A percentile compares a stretch with the other conserved stretches of the same genome.
Evolutionary conservation across 2,797 vertebrate genomes (phyloP).

Genomic region (Hoplostethus mediterraneus): DNA sequence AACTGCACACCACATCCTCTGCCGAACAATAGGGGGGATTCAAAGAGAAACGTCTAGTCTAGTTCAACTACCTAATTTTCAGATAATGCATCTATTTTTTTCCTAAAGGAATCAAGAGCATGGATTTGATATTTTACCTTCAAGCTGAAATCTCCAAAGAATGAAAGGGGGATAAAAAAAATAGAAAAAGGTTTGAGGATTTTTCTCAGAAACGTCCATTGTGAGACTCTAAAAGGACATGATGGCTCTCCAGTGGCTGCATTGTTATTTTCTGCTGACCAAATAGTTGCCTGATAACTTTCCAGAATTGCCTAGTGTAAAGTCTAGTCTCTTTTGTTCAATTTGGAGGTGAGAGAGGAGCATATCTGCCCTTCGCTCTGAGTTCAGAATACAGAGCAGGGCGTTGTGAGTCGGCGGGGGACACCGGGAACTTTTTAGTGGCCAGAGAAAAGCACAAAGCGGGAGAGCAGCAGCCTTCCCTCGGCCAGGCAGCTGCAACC

Average conservation of each 20-base stretch:
- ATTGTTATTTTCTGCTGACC: slow-evolving; percentile 69
- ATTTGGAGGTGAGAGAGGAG: slow-evolving; percentile 34
- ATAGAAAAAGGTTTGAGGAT: slow-evolving; percentile 18
- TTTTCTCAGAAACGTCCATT: slow-evolving; percentile 30
- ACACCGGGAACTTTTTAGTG: slow-evolving; percentile 47
- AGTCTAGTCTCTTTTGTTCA: slow-evolving; percentile 47
- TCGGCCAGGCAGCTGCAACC: slow-evolving; percentile 50
- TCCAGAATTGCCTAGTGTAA: slow-evolving; percentile 23
- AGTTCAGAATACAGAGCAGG: slow-evolving; percentile 54
- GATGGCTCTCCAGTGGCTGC: slow-evolving; percentile 16
- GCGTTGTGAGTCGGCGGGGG: slow-evolving; percentile 51
- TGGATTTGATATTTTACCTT: not conserved
- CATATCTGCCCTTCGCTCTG: slow-evolving; percentile 28
- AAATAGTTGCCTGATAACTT: slow-evolving; percentile 17
- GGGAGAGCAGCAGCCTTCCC: slow-evolving; percentile 30
- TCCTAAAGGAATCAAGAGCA: slow-evolving; percentile 6
- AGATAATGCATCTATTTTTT: slow-evolving; percentile 23
- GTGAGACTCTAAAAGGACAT: slow-evolving; percentile 19
- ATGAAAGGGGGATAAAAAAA: slow-evolving; percentile 16
- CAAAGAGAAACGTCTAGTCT: slow-evolving; percentile 39
- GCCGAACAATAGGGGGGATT: slow-evolving; percentile 39
- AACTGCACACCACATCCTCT: slow-evolving; percentile 28
- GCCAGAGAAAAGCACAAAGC: slow-evolving; percentile 28
- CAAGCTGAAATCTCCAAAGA: slow-evolving; percentile 22
- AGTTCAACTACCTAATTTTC: slow-evolving; percentile 29